Percentiles rank a stretch among this genome's conserved stretches.
Evolutionary conservation across 2,888 invertebrate genomes (phyloP).

Genomic region (Oligia strigilis): DNA sequence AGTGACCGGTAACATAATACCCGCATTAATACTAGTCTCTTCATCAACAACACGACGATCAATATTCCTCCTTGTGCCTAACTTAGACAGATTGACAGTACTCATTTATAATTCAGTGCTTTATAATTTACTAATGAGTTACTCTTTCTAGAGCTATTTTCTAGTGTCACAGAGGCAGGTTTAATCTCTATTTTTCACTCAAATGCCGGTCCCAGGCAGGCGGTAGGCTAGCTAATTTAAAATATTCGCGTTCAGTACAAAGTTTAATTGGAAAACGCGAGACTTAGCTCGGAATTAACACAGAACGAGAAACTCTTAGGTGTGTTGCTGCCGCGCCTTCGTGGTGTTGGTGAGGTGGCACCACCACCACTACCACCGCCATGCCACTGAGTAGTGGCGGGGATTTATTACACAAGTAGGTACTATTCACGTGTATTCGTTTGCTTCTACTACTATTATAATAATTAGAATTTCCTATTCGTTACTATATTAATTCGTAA

Average conservation of each 20-base stretch:
- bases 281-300: conserved; percentile 71
- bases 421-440: conserved; percentile 7
- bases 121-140: conserved; percentile 28
- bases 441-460: neutral
- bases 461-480: neutral
- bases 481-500: neutral
- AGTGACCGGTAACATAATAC: neutral
- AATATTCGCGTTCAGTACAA: conserved; percentile 76
- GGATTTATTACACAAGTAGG: conserved; percentile 38
- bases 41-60: neutral
- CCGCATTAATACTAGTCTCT: conserved; percentile 15
- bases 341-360: conserved; percentile 36
- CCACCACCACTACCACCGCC: conserved; percentile 15
- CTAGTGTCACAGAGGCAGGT: conserved; percentile 40
- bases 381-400: neutral
- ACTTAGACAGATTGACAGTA: neutral
- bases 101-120: conserved; percentile 19
- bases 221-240: conserved; percentile 75
- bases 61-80: conserved; percentile 1
- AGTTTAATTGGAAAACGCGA: conserved; percentile 82
- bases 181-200: conserved; percentile 60
- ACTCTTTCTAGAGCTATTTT: conserved; percentile 13
- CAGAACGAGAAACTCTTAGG: conserved; percentile 67
- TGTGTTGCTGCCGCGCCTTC: conserved; percentile 47
- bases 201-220: conserved; percentile 43